Percentiles rank a stretch among this genome's conserved stretches.
Conservation (phyloP, 2,113 vertebrate species). For the Opisthocomus hoazin region DNA sequence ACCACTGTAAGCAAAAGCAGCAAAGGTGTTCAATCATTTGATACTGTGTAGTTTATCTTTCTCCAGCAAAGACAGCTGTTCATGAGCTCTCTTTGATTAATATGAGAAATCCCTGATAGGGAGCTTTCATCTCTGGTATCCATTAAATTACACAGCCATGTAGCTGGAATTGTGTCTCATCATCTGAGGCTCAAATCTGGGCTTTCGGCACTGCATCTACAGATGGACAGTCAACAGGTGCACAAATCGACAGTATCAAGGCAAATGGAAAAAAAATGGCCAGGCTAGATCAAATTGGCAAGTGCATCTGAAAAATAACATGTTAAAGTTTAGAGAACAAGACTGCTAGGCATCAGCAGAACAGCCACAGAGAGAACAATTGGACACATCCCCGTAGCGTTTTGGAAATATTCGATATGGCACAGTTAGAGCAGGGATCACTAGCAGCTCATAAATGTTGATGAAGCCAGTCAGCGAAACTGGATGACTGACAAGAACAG, state of each 20-base stretch:
- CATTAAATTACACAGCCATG: neutral
- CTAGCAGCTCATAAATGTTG: neutral
- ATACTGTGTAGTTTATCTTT: conserved; percentile 2
- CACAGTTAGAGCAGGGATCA: fast-evolving
- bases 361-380: neutral
- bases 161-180: neutral
- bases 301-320: neutral
- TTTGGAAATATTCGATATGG: neutral
- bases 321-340: neutral
- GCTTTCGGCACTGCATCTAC: neutral
- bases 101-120: neutral
- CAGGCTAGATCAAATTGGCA: neutral
- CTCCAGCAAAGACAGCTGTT: neutral
- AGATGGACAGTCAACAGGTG: neutral
- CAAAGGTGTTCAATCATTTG: neutral
- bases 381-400: fast-evolving
- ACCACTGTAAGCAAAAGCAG: conserved; percentile 21
- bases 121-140: neutral
- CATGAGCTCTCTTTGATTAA: neutral
- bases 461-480: neutral
- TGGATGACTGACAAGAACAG: neutral
- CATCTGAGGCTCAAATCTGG: neutral
- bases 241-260: neutral
- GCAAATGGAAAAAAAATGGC: neutral
- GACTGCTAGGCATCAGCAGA: neutral